Percentiles rank a stretch among this genome's conserved stretches.
phyloP scores from a whole-genome alignment of 2,888 invertebrate genomes.

The Acholoe squamosa region DNA sequence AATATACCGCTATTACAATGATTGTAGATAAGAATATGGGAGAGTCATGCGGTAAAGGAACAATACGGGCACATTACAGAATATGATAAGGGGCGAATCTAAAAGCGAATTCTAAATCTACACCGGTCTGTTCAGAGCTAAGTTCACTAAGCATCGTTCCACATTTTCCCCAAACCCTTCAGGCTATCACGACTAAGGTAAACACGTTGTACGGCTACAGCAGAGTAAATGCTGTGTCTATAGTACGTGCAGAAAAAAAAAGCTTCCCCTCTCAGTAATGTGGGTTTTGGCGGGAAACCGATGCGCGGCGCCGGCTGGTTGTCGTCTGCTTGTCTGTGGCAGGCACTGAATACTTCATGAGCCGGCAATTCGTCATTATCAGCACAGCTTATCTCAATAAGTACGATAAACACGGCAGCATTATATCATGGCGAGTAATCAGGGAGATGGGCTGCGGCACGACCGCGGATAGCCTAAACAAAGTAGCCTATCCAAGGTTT shows the following conservation, averaged over 20 bases:
- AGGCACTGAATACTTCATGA: slow-evolving; percentile 27
- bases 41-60: too few species aligned
- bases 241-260: not conserved
- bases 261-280: not conserved
- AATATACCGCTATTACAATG: too few species aligned
- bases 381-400: slow-evolving; percentile 26
- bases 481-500: not conserved
- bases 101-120: too few species aligned
- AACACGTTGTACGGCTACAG: too few species aligned
- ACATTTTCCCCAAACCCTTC: too few species aligned
- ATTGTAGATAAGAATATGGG: too few species aligned
- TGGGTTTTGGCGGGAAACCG: not conserved
- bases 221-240: not conserved
- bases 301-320: slow-evolving; percentile 19
- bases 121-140: too few species aligned
- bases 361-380: slow-evolving; percentile 23
- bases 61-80: too few species aligned
- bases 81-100: too few species aligned
- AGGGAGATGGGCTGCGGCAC: not conserved
- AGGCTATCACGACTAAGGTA: too few species aligned
- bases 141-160: too few species aligned
- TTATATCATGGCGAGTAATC: slow-evolving; percentile 27
- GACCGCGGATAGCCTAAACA: not conserved
- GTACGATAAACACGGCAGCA: slow-evolving; percentile 5
- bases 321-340: not conserved